Evolutionary conservation across 2,797 vertebrate species (phyloP), one percentile per base, ranked within the genome.

Genomic region (Lateolabrax maculatus): DNA sequence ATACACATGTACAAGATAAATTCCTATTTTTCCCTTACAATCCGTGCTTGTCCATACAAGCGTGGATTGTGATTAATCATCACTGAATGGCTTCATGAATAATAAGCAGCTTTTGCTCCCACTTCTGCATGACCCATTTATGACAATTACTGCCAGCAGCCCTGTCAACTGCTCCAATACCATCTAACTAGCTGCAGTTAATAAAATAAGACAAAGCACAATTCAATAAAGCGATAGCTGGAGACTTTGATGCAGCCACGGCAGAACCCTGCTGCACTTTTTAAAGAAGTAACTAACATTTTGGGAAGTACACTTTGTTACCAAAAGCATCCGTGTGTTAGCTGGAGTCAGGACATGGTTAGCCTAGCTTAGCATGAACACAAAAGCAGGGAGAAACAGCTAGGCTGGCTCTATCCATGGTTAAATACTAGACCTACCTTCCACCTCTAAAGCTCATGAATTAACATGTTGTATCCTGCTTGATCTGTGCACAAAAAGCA

Each of bases 101-200:
- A 77, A 64, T 85, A 75, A 83, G 65, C 71, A 79, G 75, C 68
- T 63, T 78, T 72, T 62, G 44, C 66, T 82, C 64, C 66, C 66
- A 77, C 62, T 68, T 85, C 43, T 78, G 11, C 57, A 36, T 72
- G 77, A 78, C 77, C 83, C 71, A 76, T 73, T 85, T 76, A 76
- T 76, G 68, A 79, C 74, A 62, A 77, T 69, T 80, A 71, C 53
- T 63, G 55, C 58, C 63, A 75, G 64, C 39, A 49, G 63, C 29
- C 43, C 51, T 55, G 56, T 83, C 67, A 75, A 55, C 44, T 9
- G 52, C 56, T 68, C 57, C 18, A 25, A 53, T 78, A 65, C 23
- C 16, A 63, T 64, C 71, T 25, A 36, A 80, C 48, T 58, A 75
- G 46, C 34, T 37, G 15, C 58, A 49, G 37, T 48, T 63, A 66